Percentiles rank a stretch among this genome's conserved stretches.
These are phyloP conservation scores for Melanocharis versteri DNA, from an alignment of 2,113 vertebrate genomes.

Conservation along the genomic window DNA sequence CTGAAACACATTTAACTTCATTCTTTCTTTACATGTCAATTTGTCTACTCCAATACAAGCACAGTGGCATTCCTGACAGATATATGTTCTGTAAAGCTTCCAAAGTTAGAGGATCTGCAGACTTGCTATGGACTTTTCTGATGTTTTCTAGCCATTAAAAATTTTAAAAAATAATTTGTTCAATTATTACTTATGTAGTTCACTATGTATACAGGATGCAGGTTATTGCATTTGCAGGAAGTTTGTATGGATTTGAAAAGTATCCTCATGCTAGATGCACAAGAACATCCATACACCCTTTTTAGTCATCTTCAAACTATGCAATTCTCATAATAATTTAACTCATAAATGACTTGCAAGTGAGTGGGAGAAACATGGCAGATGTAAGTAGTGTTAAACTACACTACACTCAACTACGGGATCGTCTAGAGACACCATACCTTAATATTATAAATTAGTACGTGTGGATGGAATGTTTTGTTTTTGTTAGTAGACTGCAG, in stretches of 20 bases:
- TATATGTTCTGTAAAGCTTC: background rate
- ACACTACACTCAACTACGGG: no score
- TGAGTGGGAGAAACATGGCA: background rate
- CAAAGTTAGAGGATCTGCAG: background rate
- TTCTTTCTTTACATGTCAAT: background rate
- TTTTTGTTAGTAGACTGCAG: background rate
- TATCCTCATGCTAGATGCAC: background rate
- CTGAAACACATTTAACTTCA: background rate
- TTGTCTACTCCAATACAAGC: background rate
- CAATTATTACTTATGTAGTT: background rate
- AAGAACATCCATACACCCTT: rapidly evolving
- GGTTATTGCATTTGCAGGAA: background rate
- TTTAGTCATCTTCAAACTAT: background rate
- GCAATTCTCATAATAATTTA: background rate
- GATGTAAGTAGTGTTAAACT: background rate
- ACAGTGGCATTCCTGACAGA: background rate
- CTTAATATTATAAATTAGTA: background rate
- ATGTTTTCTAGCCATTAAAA: background rate
- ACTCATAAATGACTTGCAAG: background rate
- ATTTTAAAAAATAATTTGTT: background rate
- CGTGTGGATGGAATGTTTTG: background rate
- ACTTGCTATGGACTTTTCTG: background rate
- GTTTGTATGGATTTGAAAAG: background rate
- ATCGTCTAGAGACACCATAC: background rate
- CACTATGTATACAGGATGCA: background rate